These are phyloP conservation scores for Lepidothrix coronata DNA, from an alignment of 2,113 vertebrate species.

Conservation along the genomic window DNA sequence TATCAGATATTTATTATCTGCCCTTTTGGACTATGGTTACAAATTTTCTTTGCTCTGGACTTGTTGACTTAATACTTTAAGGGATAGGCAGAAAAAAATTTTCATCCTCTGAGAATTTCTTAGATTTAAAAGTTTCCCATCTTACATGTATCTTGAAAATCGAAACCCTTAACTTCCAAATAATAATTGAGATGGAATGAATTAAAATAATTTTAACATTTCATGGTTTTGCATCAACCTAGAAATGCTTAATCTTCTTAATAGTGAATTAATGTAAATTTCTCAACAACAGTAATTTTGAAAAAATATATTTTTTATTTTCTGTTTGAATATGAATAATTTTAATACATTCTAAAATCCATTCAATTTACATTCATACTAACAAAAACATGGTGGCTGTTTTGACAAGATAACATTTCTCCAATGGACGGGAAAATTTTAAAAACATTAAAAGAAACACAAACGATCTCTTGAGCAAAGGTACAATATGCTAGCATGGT, in stretches of 20 bases:
- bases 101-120: background rate
- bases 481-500: background rate
- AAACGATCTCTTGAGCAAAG: background rate
- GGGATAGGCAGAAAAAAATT: background rate
- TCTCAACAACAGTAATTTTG: background rate
- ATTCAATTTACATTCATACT: background rate
- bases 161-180: background rate
- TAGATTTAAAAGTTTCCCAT: background rate
- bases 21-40: background rate
- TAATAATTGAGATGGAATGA: background rate
- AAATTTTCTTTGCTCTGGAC: background rate
- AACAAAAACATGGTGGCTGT: background rate
- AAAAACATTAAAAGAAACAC: background rate
- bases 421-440: background rate
- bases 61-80: background rate
- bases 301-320: background rate
- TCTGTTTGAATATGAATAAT: background rate
- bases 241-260: background rate
- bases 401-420: background rate
- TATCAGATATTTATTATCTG: background rate
- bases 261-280: background rate
- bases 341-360: background rate
- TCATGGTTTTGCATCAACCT: background rate
- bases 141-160: background rate
- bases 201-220: background rate